Conservation (phyloP, 1,140 invertebrate species). For the Dreissena rostriformis region DNA sequence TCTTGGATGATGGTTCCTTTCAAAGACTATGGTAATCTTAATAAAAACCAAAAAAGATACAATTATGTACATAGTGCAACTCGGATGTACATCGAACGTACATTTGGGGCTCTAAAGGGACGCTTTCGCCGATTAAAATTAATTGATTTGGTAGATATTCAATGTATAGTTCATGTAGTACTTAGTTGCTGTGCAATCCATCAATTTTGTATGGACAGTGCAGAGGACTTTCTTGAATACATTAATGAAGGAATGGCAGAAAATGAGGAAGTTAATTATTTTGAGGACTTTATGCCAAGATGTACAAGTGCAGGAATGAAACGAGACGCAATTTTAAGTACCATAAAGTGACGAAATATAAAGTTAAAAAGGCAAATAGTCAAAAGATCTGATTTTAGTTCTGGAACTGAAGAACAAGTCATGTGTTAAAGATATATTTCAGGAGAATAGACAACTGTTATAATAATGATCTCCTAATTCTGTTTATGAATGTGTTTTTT, state of each 20-base stretch:
- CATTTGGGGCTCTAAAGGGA: conserved; percentile 28
- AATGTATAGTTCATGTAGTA: conserved; percentile 8
- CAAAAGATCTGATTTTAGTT: no score
- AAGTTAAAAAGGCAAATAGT: no score
- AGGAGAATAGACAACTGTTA: no score
- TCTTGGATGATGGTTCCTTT: conserved; percentile 12
- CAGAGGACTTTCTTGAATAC: conserved; percentile 13
- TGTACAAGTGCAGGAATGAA: neutral
- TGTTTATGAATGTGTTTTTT: no score
- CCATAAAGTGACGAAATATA: no score
- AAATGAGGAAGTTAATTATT: neutral
- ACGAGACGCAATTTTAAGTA: neutral
- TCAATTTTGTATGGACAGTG: neutral
- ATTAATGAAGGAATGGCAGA: neutral
- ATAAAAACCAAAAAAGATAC: conserved; percentile 25
- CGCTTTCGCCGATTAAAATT: conserved; percentile 33
- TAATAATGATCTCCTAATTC: no score
- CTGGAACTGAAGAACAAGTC: no score
- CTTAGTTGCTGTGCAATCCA: conserved; percentile 27
- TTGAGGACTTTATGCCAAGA: neutral
- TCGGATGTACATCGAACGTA: conserved; percentile 17
- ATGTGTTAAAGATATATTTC: no score
- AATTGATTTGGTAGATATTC: conserved; percentile 10
- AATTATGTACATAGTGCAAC: conserved; percentile 42
- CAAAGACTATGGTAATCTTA: conserved; percentile 15